Conservation (phyloP, 2,113 vertebrate genomes). For the Myocastor coypus region DNA sequence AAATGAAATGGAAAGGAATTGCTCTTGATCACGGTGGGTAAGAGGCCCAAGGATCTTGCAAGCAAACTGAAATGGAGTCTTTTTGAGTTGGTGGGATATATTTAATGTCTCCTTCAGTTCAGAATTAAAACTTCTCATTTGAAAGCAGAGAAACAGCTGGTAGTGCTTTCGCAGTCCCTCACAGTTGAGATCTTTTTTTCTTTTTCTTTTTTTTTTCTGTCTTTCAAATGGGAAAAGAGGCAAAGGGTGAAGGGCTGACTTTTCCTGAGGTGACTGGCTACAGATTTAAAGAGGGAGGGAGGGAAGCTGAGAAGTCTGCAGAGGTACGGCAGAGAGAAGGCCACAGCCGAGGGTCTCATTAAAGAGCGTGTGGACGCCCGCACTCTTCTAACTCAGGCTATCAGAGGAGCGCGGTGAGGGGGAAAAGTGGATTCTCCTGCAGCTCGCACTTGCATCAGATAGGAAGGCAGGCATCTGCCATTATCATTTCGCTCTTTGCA, state of each 20-base stretch:
- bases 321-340: neutral
- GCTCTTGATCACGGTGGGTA: neutral
- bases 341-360: neutral
- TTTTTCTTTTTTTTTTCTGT: constrained; percentile 12
- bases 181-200: neutral
- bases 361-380: neutral
- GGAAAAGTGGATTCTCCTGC: neutral
- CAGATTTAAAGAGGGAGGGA: neutral
- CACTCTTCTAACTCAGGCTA: neutral
- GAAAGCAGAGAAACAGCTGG: neutral
- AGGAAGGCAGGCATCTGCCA: neutral
- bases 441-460: neutral
- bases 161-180: neutral
- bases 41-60: neutral
- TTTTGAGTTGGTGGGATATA: neutral
- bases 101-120: constrained; percentile 26
- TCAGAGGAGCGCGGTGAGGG: neutral
- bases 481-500: neutral
- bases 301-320: neutral
- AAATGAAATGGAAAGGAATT: constrained; percentile 57
- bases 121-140: neutral
- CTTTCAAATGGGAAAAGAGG: constrained; percentile 29
- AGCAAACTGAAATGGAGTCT: constrained; percentile 9
- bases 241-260: neutral
- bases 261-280: neutral